Conservation (phyloP, 2,113 vertebrate species). For the Lamprotornis superbus region DNA sequence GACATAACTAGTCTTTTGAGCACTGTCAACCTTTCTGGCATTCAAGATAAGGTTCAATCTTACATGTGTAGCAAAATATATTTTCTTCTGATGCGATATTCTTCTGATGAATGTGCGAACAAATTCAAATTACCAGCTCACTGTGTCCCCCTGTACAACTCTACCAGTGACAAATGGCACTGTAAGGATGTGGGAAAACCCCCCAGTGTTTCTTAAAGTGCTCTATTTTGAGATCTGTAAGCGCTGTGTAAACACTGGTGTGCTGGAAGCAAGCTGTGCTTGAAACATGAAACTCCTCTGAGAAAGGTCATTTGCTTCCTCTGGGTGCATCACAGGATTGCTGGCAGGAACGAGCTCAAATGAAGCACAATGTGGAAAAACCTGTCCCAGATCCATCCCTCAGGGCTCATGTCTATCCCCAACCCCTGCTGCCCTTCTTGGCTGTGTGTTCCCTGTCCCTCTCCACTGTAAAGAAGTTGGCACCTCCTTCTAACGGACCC, state of each 20-base stretch:
- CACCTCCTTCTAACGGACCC: not conserved
- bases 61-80: not conserved
- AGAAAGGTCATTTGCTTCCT: not conserved
- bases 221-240: not conserved
- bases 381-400: not conserved
- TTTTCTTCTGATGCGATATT: not conserved
- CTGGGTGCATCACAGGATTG: not conserved
- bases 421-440: accelerated
- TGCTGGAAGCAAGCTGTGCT: not conserved
- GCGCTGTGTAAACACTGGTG: not conserved
- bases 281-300: conserved; percentile 8
- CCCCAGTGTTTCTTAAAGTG: not conserved
- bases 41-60: not conserved
- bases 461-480: accelerated
- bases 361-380: not conserved
- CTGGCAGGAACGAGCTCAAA: not conserved
- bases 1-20: not conserved
- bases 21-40: not conserved
- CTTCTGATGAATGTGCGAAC: not conserved
- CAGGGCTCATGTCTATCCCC: not conserved
- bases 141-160: not conserved
- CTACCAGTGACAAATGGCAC: not conserved
- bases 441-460: not conserved
- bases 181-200: not conserved
- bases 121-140: not conserved